These are phyloP conservation scores for Dendroctonus valens DNA, from an alignment of 1,140 invertebrate genomes.

Conservation along the genomic window DNA sequence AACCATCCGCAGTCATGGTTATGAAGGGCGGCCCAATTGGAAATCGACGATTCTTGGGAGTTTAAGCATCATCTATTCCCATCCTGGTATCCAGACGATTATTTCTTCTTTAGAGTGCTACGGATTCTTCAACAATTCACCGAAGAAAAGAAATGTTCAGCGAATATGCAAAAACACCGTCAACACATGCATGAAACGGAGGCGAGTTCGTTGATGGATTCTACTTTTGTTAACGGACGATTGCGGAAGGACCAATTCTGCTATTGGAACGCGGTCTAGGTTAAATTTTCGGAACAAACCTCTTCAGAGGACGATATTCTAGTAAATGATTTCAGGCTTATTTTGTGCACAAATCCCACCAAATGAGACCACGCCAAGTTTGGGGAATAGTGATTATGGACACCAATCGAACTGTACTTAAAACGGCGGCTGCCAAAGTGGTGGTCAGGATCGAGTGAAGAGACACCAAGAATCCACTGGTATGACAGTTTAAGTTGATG, in stretches of 20 bases:
- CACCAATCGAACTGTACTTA: constrained; percentile 79
- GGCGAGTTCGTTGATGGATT: constrained; percentile 79
- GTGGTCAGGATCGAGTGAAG: constrained; percentile 66
- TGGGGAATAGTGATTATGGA: constrained; percentile 81
- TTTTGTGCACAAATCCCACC: constrained; percentile 60
- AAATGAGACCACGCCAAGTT: constrained; percentile 61
- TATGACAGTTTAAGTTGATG: constrained; percentile 93
- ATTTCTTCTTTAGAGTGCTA: constrained; percentile 59
- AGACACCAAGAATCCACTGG: constrained; percentile 60
- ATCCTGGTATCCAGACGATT: neutral
- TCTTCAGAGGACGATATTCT: neutral
- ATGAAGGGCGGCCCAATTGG: constrained; percentile 77
- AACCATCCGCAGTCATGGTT: constrained; percentile 68
- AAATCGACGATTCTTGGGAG: constrained; percentile 93
- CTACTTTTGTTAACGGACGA: constrained; percentile 84
- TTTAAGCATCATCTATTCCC: constrained; percentile 40
- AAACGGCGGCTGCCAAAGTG: constrained; percentile 68
- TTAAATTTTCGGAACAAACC: constrained; percentile 12
- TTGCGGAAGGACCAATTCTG: constrained; percentile 64
- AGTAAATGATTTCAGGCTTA: constrained; percentile 46
- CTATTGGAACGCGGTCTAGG: constrained; percentile 56
- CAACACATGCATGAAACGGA: constrained; percentile 60
- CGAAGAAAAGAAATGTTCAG: constrained; percentile 69
- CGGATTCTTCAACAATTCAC: constrained; percentile 77
- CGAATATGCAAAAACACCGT: constrained; percentile 62